These are phyloP conservation scores for human DNA, from an alignment of 2,113 vertebrate genomes.

Conservation along the genomic window GRCh38 chrX:72068501-72069000, in stretches of 20 bases:
- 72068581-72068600: conserved; percentile 54
- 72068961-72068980: conserved; percentile 53
- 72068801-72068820: conserved; percentile 42
- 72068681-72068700: not conserved
- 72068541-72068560: not conserved
- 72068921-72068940: conserved; percentile 41
- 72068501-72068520: conserved; percentile 35
- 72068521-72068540: not conserved
- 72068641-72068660: not conserved
- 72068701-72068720: conserved; percentile 58
- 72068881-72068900: conserved; percentile 16
- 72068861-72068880: conserved; percentile 49
- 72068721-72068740: conserved; percentile 56
- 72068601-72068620: conserved; percentile 63
- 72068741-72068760: conserved; percentile 68
- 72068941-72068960: conserved; percentile 45
- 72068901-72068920: conserved; percentile 45
- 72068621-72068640: conserved; percentile 30
- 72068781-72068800: conserved; percentile 44
- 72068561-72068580: conserved; percentile 56
- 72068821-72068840: not conserved
- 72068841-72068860: conserved; percentile 66
- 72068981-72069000: conserved; percentile 51
- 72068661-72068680: not conserved
- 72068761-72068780: conserved; percentile 57